A percentile compares a stretch with the other conserved stretches of the same genome.
These are phyloP conservation scores for Centropus bengalensis DNA, from an alignment of 2,113 vertebrate species.

Conservation along the genomic window DNA sequence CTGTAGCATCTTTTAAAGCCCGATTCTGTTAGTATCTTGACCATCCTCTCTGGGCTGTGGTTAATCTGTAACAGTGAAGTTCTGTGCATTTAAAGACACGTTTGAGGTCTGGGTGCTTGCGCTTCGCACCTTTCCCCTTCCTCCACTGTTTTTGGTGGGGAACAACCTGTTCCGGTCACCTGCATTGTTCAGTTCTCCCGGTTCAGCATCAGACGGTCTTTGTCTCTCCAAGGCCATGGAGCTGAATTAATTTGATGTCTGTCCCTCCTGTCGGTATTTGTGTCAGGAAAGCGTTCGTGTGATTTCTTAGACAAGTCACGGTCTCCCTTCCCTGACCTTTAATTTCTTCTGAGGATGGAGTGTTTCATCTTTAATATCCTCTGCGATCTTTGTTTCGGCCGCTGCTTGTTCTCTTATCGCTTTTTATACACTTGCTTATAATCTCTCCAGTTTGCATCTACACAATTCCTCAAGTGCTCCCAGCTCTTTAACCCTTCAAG, in stretches of 20 bases:
- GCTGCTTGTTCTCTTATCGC: not conserved
- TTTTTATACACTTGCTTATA: not conserved
- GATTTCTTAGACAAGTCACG: not conserved
- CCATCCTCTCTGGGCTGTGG: not conserved
- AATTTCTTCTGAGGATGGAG: not conserved
- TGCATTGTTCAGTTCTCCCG: not conserved
- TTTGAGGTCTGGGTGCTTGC: fast-evolving
- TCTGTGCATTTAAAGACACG: not conserved
- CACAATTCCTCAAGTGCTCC: not conserved
- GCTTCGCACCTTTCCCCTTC: not conserved
- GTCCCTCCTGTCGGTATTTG: not conserved
- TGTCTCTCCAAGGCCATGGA: not conserved
- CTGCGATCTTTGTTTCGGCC: not conserved
- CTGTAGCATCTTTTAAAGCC: not conserved
- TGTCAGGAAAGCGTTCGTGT: conserved; percentile 26
- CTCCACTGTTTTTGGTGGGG: not conserved
- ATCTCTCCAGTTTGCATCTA: not conserved
- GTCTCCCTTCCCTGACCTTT: conserved; percentile 48
- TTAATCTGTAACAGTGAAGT: not conserved
- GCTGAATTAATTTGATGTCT: not conserved
- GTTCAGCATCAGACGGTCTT: not conserved
- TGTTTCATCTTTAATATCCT: conserved; percentile 20
- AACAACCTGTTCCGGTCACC: not conserved
- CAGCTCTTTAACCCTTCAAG: not conserved
- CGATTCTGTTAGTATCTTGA: not conserved